Base-by-base conservation (phyloP, 2,113 vertebrate species). In the Hemiscyllium ocellatum region DNA sequence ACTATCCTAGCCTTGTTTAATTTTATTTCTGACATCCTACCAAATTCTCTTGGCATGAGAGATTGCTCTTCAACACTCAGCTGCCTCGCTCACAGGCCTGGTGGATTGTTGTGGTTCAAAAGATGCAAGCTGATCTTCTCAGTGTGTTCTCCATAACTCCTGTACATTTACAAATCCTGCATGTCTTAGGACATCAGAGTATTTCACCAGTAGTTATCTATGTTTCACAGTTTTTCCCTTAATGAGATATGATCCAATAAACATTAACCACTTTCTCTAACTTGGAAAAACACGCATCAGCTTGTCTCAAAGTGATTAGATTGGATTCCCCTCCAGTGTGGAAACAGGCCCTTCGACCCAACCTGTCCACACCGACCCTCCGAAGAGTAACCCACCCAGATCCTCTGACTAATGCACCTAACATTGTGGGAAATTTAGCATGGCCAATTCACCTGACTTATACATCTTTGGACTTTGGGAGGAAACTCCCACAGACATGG, bases 11-110 rank as follows among this genome's bases (percentile, higher is more conserved):
- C 89, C 61, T 66, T 68, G 33, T 93, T 93, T 93, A 66, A 93
- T 93, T 93, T 68, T 68, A 7, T 66, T 66, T 68, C 61, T 93
- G 61, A 93, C 89, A 93, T 66, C 89, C 89, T 68, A 66, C 89
- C 56, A 65, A 17, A 37, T n/a, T 91, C 56, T n/a, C 56, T 65
- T 37, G 89, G 17, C 37, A 42, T 37, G 37, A 83, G 37, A 83
- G 37, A 83, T 42, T 83, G 37, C 17, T 17, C 89, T 93, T 65
- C 89, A 66, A 68, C 17, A 4, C 13, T 90, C 12, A 17, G 52
- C 87, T 90, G 24, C 52, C 52, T 66, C 89, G 10, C 47, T 37
- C 80, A 26, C 0, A 22, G 19, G 37, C 6, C 6, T 68, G 47
- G 7, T 87, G 42, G 42, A 47, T 65, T 8, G 13, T 19, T 65